Base-by-base conservation (phyloP, 2,797 vertebrate genomes). In the Podarcis siculus region DNA sequence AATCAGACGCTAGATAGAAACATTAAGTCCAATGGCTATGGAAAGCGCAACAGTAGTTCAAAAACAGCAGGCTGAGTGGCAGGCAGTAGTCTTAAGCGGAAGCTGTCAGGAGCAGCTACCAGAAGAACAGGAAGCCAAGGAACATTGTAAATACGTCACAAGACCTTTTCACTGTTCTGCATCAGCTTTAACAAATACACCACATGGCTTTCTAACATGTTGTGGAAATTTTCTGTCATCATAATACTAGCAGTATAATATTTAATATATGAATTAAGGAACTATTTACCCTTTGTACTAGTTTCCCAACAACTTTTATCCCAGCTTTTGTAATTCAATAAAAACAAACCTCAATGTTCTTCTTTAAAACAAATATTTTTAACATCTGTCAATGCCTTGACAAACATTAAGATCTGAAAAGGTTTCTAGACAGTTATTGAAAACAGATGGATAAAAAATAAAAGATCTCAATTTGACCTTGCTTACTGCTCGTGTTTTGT, bases 321-420 rank as follows among this genome's bases (percentile, higher is more conserved):
- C 19, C 39, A 79, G 21, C 4, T 19, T 86, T 55, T 69, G 35
- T 69, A 42, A 27, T 78, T 17, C 64, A 86, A 79, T 8, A 49
- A 77, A 27, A 78, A 32, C 19, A 79, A 7, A 45, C n/a, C 3
- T 17, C 58, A 30, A 12, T 67, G 72, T 6, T 78, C 21, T 13
- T n/a, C 21, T 77, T 78, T 45, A 78, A 86, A 55, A n/a, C 37
- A 85, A 91, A 86, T 17, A 69, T 83, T 39, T 91, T 86, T 89
- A 15, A 91, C 84, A 92, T 58, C 23, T 78, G 2, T 39, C 42
- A 76, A 12, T 32, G 30, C 87, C 17, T 2, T 58, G 76, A 86
- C 87, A 72, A 2, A 85, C 67, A 75, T 55, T 77, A 83, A 9
- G 0, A 1, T 8, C 1, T 42, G 49, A 85, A 67, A 77, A 77